phyloP scores from a whole-genome alignment of 2,797 vertebrate genomes.

The Schizothorax lantsangensis region DNA sequence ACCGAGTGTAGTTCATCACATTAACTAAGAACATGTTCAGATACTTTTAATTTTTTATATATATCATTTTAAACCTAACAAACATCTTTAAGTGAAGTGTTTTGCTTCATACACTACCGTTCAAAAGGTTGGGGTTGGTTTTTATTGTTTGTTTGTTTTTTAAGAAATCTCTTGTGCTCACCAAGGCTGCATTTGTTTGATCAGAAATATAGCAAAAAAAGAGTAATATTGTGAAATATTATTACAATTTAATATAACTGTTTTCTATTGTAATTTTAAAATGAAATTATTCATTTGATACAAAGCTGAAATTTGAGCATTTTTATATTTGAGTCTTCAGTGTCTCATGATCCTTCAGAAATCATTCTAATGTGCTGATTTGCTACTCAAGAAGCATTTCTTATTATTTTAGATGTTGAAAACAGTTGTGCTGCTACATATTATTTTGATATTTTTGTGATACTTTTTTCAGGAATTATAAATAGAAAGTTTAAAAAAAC shows the following conservation, averaged over 20 bases:
- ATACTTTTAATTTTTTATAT: background rate
- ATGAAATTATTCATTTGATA: background rate
- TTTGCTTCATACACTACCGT: background rate
- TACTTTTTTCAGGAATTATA: background rate
- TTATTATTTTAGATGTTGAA: background rate
- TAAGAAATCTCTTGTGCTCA: background rate
- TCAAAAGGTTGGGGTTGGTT: background rate
- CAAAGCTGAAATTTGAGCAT: background rate
- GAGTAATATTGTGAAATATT: background rate
- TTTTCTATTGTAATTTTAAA: background rate
- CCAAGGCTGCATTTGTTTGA: background rate
- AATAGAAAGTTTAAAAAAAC: background rate
- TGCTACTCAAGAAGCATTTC: background rate
- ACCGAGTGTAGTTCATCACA: background rate
- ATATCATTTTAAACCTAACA: no score
- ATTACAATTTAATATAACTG: background rate
- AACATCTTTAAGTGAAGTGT: background rate
- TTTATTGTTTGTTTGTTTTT: background rate
- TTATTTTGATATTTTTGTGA: background rate
- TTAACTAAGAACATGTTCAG: background rate
- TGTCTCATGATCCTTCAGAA: background rate
- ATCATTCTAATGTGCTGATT: background rate
- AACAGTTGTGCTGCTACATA: background rate
- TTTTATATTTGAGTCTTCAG: background rate
- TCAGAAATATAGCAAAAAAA: background rate